Evolutionary conservation across 2,888 invertebrate species (phyloP), one percentile per base, ranked within the genome.

Genomic region (Drosophila mercatorum): DNA sequence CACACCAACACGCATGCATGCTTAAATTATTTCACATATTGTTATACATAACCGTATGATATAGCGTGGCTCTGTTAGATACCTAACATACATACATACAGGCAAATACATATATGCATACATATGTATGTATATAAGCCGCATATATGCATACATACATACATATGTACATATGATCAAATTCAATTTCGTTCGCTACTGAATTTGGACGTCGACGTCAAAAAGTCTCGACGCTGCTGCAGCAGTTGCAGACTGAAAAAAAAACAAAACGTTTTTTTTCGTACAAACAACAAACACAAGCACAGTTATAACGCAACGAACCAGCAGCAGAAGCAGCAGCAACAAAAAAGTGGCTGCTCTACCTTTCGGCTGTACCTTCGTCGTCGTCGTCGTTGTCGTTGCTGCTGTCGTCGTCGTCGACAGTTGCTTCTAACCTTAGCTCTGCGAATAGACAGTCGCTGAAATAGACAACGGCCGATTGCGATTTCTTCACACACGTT

Each of bases 351-450:
- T 75, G 55, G n/a, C 67, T 68, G 64, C 66, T 68, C 58, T 79
- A 74, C 72, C 72, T 82, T 72, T 83, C 72, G 72, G 80, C 78
- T 78, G 55, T 80, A 77, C 81, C 78, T 79, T 79, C 69, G 63
- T 38, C 59, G 69, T 17, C 17, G 52, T 17, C 68, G 69, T 57
- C 69, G 52, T 36, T 57, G 62, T 46, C 56, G 69, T 12, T 55
- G 40, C 12, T 41, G 53, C 77, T 53, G 65, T 31, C 59, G 51
- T 17, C 60, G 66, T 17, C 60, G 66, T 47, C 68, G 68, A 7
- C 63, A 73, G 73, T 78, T 78, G 77, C 74, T 79, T 88, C 80
- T 73, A 75, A 86, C 89, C 82, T 83, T 79, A 88, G 80, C 88
- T 80, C 76, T 72, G 78, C 71, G 65, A 72, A 79, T 70, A 75